These are phyloP conservation scores for Centroberyx gerrardi DNA, from an alignment of 2,797 vertebrate genomes.

Conservation along the genomic window DNA sequence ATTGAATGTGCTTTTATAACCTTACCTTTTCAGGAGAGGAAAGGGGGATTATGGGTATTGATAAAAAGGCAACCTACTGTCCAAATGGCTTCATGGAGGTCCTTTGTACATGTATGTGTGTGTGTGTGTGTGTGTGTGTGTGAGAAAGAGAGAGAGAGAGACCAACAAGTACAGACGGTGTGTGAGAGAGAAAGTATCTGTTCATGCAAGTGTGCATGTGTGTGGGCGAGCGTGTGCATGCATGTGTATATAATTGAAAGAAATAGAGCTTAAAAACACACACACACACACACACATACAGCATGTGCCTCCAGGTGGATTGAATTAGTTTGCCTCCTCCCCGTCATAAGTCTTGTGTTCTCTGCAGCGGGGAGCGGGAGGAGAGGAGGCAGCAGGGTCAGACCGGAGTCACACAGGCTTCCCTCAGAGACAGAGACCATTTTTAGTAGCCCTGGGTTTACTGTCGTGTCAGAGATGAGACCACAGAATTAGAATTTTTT, in stretches of 20 bases:
- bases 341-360: constrained; percentile 50
- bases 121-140: not conserved
- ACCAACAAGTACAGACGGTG: not conserved
- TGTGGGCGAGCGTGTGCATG: constrained; percentile 7
- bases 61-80: constrained; percentile 17
- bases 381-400: constrained; percentile 61
- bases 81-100: not conserved
- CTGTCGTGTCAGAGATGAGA: constrained; percentile 31
- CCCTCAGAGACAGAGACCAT: constrained; percentile 53
- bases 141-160: not conserved
- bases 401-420: constrained; percentile 62
- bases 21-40: not conserved
- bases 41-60: constrained; percentile 13
- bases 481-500: constrained; percentile 32
- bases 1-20: not conserved
- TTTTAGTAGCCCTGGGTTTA: constrained; percentile 62
- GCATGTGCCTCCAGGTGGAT: constrained; percentile 56
- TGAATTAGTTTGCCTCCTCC: constrained; percentile 48
- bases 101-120: constrained; percentile 32
- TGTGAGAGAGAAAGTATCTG: not conserved
- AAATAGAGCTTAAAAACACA: constrained; percentile 23
- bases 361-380: constrained; percentile 31
- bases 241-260: constrained; percentile 5
- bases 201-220: constrained; percentile 17
- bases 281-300: constrained; percentile 4